Evolutionary conservation across 2,113 vertebrate species (phyloP), one percentile per base, ranked within the genome.

Genomic region (Nycticorax nycticorax): DNA sequence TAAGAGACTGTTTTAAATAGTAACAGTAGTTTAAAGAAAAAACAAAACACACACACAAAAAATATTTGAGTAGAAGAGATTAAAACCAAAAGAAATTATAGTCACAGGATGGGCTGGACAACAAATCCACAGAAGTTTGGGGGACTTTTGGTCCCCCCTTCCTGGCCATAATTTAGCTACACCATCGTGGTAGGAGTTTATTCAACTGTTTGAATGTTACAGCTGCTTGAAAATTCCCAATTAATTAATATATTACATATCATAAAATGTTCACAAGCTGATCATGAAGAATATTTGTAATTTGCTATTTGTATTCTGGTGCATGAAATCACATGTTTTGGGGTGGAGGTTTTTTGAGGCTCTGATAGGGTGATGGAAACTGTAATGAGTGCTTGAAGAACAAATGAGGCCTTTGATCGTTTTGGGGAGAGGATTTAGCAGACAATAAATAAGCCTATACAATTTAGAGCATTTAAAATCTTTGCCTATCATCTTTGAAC

Each of bases 401-500:
- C 10, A 91, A 85, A 75, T 26, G 16, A 67, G 6, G 5, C 8
- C 37, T 92, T 89, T 92, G 43, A 84, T 68, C 79, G 55, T 75
- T 89, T 39, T 24, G 30, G 19, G 12, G 21, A 90, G 50, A 88
- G 21, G 27, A 79, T 52, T 75, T 84, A 78, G 20, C 30, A 56
- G 26, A 39, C 2, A 6, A 84, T 75, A 89, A 95, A 84, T 77
- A 88, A 84, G 1, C 12, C 22, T 53, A 47, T 26, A 64, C 26
- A 82, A 67, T 93, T 85, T 50, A 67, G 56, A 60, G 4, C 20
- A 90, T 87, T 75, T 78, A 53, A 94, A 78, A 72, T 81, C 16
- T 92, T 89, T 78, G 67, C 41, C 41, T 82, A 35, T 87, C 27
- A 55, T 76, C 84, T 85, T 89, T 56, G 73, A 89, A 94, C 26